Conservation (phyloP, 2,797 vertebrate genomes). For the Zalophus californianus region DNA sequence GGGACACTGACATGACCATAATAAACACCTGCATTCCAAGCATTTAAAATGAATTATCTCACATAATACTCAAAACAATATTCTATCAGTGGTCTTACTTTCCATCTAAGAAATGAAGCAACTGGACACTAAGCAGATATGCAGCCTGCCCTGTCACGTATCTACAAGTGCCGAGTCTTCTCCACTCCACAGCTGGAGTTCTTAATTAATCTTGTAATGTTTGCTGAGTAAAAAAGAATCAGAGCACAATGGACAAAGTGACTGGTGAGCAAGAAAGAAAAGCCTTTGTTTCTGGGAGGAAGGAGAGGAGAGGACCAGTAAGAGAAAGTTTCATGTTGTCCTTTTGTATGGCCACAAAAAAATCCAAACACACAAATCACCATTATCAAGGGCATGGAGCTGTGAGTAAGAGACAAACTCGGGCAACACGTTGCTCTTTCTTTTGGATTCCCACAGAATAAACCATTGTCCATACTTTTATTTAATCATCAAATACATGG, state of each 20-base stretch:
- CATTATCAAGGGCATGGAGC: background rate
- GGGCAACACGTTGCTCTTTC: background rate
- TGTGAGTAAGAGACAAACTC: background rate
- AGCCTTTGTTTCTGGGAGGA: slow-evolving; percentile 1
- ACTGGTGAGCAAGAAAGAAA: background rate
- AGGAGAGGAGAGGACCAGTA: background rate
- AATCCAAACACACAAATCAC: background rate
- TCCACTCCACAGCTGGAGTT: background rate
- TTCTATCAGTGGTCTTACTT: background rate
- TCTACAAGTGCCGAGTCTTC: background rate
- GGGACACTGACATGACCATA: background rate
- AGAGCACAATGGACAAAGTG: background rate
- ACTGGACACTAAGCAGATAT: background rate
- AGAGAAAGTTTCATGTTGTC: background rate
- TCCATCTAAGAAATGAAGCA: background rate
- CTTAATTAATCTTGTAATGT: background rate
- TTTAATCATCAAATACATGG: background rate
- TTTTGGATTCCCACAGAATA: background rate
- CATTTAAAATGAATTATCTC: background rate
- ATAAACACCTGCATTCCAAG: background rate
- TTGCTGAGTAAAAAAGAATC: slow-evolving; percentile 4
- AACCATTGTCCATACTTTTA: background rate
- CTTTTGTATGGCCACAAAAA: background rate
- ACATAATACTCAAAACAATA: background rate
- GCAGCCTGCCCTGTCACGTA: background rate